Percentiles rank a stretch among this genome's conserved stretches.
phyloP scores from a whole-genome alignment of 2,113 vertebrate species.

The Apeltes quadracus region DNA sequence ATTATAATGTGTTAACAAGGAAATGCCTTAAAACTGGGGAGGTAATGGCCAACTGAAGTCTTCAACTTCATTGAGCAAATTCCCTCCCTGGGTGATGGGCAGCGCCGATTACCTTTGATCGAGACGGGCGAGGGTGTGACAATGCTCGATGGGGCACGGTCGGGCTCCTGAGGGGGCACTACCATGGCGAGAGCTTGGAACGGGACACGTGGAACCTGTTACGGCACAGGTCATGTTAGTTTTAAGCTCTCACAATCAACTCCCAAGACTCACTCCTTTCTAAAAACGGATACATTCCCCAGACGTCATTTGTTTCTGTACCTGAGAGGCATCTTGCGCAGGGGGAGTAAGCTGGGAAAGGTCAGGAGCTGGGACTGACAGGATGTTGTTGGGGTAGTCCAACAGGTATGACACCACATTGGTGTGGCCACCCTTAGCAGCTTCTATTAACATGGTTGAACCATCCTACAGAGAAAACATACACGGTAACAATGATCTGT shows the following conservation, averaged over 20 bases:
- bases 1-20: neutral
- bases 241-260: neutral
- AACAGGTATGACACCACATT: conserved; percentile 98
- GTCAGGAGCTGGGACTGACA: conserved; percentile 92
- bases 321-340: conserved; percentile 98
- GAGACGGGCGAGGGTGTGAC: conserved; percentile 86
- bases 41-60: neutral
- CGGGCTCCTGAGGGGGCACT: conserved; percentile 97
- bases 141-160: conserved; percentile 91
- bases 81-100: neutral
- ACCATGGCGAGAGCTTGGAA: conserved; percentile 98
- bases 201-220: conserved; percentile 95
- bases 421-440: conserved; percentile 98
- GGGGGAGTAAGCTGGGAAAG: conserved; percentile 93
- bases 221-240: neutral
- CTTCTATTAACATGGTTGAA: conserved; percentile 99
- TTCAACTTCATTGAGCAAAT: neutral
- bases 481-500: neutral
- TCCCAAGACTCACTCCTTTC: neutral
- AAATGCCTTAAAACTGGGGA: neutral
- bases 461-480: conserved; percentile 85
- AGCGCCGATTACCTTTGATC: conserved; percentile 88
- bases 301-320: conserved; percentile 50
- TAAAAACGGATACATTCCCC: neutral
- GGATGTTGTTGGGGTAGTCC: conserved; percentile 98